phyloP scores from a whole-genome alignment of 2,113 vertebrate species.

The Tyto alba region DNA sequence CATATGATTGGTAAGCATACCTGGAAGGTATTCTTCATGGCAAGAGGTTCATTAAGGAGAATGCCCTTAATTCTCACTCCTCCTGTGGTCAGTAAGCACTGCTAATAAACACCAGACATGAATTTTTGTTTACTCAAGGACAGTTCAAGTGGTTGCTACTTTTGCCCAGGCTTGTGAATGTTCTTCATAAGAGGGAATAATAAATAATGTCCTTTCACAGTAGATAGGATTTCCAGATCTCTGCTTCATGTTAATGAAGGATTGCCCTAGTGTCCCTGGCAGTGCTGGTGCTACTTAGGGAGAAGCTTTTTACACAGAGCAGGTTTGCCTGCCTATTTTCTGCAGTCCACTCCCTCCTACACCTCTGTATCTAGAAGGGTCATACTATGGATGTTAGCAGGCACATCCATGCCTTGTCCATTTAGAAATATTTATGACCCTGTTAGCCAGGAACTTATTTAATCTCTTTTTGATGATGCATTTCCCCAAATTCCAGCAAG shows the following conservation, averaged over 20 bases:
- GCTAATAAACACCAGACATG: not conserved
- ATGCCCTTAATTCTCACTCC: not conserved
- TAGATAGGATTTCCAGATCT: not conserved
- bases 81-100: not conserved
- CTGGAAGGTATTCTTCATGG: not conserved
- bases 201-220: not conserved
- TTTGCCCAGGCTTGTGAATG: not conserved
- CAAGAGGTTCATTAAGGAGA: not conserved
- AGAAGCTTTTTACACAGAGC: not conserved
- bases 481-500: not conserved
- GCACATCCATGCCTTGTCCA: not conserved
- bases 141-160: not conserved
- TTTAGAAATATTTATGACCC: not conserved
- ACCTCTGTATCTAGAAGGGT: not conserved
- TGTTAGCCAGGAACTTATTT: not conserved
- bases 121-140: not conserved
- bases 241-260: not conserved
- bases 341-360: not conserved
- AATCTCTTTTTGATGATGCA: not conserved
- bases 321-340: rapidly evolving
- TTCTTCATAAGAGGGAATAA: not conserved
- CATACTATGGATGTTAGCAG: not conserved
- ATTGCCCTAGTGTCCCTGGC: not conserved
- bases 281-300: not conserved
- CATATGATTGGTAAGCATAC: not conserved